Evolutionary conservation across 2,113 vertebrate species (phyloP), one percentile per base, ranked within the genome.

Genomic region (Pachycephala philippinensis): DNA sequence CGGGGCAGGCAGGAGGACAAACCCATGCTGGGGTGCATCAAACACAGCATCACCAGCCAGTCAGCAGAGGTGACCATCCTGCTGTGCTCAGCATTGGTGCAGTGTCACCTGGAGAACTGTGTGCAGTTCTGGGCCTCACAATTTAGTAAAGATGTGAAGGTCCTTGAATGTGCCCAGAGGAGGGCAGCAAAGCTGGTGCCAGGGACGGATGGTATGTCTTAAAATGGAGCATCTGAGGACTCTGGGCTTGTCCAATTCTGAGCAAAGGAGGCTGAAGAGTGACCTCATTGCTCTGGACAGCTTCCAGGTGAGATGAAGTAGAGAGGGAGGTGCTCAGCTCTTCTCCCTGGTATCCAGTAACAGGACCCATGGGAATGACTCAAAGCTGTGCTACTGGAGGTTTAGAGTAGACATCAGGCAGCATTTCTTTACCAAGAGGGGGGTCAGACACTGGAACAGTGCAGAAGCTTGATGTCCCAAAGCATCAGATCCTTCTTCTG

Each of bases 51-150:
- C 16, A 37, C 3, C 50, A 50, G 13, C 8, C 1, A 1, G 15
- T 2, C 42, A 74, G 64, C 9, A 74, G 21, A 57, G n/a, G 45
- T 0, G 21, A 52, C 10, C 16, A 22, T 14, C 37, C 35, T 0
- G 0, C 28, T 44, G 35, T 8, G 7, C 28, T 31, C 77, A 24
- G 77, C 7, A 3, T 0, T 35, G 33, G 5, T 18, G 15, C 8
- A 2, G 27, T 4, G 23, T 24, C 70, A 39, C 28, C 64, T 8
- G 3, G 8, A 77, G 20, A 33, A 13, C 17, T 24, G 15, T 2
- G 35, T 27, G 35, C 33, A 31, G 13, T 15, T 44, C 40, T 28
- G 59, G 28, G 35, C 18, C 52, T 28, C 18, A 18, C 50, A 24
- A 2, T 19, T 59, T 19, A 65, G 39, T 15, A 68, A 52, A 4